Conservation (phyloP, 2,113 vertebrate genomes). For the Dasyornis broadbenti region DNA sequence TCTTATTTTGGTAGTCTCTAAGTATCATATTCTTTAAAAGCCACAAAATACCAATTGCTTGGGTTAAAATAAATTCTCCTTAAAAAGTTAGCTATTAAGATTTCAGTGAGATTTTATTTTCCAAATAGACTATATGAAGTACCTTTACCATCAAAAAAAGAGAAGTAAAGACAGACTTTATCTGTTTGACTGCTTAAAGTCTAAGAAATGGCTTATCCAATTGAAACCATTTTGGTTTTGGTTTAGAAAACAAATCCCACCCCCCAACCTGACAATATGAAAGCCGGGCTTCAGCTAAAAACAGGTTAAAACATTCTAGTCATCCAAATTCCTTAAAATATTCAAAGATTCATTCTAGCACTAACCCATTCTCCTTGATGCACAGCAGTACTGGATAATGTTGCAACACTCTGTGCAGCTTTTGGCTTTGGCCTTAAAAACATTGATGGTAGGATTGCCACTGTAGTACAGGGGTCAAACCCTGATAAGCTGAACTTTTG, state of each 20-base stretch:
- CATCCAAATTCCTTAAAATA: background rate
- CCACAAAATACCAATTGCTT: background rate
- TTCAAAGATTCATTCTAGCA: background rate
- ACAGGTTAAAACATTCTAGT: background rate
- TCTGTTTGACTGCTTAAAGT: background rate
- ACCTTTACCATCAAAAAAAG: background rate
- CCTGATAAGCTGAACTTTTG: background rate
- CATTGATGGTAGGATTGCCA: background rate
- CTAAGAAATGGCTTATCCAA: background rate
- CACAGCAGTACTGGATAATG: background rate
- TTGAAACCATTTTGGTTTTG: background rate
- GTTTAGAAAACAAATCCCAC: constrained; percentile 29
- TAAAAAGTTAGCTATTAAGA: background rate
- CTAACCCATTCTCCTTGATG: background rate
- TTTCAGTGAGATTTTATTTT: background rate
- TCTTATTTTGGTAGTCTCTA: background rate
- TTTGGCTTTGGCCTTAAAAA: constrained; percentile 5
- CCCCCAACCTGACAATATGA: background rate
- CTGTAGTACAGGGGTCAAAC: constrained; percentile 4
- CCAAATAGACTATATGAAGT: background rate
- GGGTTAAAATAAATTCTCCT: background rate
- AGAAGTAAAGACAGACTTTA: background rate
- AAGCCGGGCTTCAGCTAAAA: background rate
- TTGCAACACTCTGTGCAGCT: background rate
- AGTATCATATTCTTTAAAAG: background rate